Base-by-base conservation (phyloP, 2,888 invertebrate genomes). In the Brachyopa scutellaris region DNA sequence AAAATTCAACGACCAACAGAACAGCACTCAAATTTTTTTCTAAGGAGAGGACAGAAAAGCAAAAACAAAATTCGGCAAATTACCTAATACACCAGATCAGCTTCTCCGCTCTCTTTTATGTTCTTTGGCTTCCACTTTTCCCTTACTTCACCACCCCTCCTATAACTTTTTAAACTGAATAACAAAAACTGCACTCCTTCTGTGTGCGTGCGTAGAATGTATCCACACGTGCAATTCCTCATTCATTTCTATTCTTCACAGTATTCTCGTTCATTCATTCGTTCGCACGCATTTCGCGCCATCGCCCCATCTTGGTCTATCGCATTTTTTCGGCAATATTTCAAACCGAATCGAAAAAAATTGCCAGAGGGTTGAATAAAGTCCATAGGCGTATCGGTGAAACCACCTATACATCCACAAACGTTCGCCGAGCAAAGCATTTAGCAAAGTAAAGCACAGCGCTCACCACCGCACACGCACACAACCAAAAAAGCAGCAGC, bases 231-330 rank as follows among this genome's bases (percentile, higher is more conserved):
- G 80, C 80, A 76, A 77, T 76, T 77, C 62, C 70, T 69, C 70
- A 77, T 80, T 69, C 69, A 72, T 59, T 77, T 64, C 69, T 40
- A 70, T 72, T 70, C 67, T 74, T 79, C 61, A 62, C 67, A 84
- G 45, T 72, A 77, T 77, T 77, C 73, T 70, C 57, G 67, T 78
- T 64, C 76, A 76, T 79, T 84, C 80, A 85, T 86, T 85, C 85
- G 84, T 85, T 85, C 85, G 79, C 84, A 86, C 85, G 85, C 86
- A 85, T 85, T 86, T 86, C 85, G 84, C 85, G 85, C 85, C 85
- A 86, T 85, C 85, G 84, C 84, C 85, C 85, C 85, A 85, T 86
- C 86, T 85, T 86, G 36, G 83, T 86, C 85, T 86, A 84, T 85
- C 85, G 84, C 85, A 85, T 77, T 70, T 85, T 83, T 84, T 85